phyloP scores from a whole-genome alignment of 2,888 invertebrate species.

The Campopleginae sp. region DNA sequence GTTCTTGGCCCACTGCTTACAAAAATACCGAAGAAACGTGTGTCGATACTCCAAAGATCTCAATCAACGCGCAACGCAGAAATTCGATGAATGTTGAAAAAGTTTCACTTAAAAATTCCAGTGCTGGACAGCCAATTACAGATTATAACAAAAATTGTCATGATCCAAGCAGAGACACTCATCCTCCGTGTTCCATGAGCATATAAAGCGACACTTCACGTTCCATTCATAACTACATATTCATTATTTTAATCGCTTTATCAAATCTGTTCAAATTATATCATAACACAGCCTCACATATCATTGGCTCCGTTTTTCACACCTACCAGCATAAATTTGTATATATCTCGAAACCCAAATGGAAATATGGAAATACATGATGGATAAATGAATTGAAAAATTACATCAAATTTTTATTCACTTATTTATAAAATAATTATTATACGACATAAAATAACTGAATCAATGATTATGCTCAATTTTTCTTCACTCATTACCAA shows the following conservation, averaged over 20 bases:
- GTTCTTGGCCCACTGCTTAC: too few relatives aligned
- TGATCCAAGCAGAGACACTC: neutral
- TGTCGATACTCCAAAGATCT: neutral
- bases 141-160: neutral
- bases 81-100: neutral
- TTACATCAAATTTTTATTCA: too few relatives aligned
- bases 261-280: conserved; percentile 8
- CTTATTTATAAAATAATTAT: too few relatives aligned
- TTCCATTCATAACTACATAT: neutral
- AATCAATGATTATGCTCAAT: too few relatives aligned
- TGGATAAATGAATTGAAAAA: too few relatives aligned
- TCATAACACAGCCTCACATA: neutral
- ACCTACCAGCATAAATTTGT: neutral
- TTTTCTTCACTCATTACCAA: too few relatives aligned
- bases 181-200: neutral
- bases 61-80: neutral
- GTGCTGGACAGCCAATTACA: neutral
- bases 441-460: too few relatives aligned
- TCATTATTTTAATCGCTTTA: neutral
- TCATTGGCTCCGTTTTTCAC: neutral
- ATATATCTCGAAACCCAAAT: too few relatives aligned
- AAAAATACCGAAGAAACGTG: too few relatives aligned
- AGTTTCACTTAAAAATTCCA: neutral
- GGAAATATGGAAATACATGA: too few relatives aligned
- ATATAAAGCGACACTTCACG: neutral